A percentile compares a stretch with the other conserved stretches of the same genome.
These are phyloP conservation scores for Aspidiotus destructor DNA, from an alignment of 2,888 invertebrate species.

Conservation along the genomic window DNA sequence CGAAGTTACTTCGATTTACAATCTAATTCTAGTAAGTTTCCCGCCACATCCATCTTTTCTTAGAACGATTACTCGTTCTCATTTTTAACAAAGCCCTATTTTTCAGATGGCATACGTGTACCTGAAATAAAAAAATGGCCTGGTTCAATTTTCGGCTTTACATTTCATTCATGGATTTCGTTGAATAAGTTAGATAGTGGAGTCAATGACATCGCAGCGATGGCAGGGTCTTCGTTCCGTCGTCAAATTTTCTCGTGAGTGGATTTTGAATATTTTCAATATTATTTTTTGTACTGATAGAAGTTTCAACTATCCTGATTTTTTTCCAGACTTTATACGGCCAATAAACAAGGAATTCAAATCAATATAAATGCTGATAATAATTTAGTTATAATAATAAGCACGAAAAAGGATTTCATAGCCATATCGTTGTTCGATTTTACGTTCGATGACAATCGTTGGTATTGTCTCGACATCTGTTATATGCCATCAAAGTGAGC, in stretches of 20 bases:
- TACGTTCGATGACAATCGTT: constrained; percentile 44
- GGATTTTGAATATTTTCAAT: constrained; percentile 1
- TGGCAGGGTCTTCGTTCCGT: constrained; percentile 39
- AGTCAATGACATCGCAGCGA: background rate
- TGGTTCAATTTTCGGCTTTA: constrained; percentile 50
- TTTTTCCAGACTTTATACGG: constrained; percentile 45
- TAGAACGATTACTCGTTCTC: too few relatives aligned
- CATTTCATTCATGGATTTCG: constrained; percentile 50
- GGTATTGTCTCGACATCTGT: constrained; percentile 51
- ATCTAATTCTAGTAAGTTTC: constrained; percentile 31
- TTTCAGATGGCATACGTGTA: constrained; percentile 47
- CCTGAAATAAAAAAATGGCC: constrained; percentile 51
- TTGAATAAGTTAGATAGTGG: constrained; percentile 41
- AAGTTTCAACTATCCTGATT: background rate
- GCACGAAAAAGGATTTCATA: constrained; percentile 50
- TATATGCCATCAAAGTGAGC: constrained; percentile 42
- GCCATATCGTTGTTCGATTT: constrained; percentile 46
- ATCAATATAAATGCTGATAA: constrained; percentile 50
- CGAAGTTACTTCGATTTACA: constrained; percentile 35
- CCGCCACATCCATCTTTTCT: background rate
- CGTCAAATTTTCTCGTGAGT: constrained; percentile 47
- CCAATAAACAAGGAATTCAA: constrained; percentile 50
- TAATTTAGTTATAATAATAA: constrained; percentile 49
- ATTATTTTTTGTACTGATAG: constrained; percentile 5
- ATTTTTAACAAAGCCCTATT: constrained; percentile 4